phyloP scores from a whole-genome alignment of 2,797 vertebrate species.

The Sebastiscus albofasciatus region DNA sequence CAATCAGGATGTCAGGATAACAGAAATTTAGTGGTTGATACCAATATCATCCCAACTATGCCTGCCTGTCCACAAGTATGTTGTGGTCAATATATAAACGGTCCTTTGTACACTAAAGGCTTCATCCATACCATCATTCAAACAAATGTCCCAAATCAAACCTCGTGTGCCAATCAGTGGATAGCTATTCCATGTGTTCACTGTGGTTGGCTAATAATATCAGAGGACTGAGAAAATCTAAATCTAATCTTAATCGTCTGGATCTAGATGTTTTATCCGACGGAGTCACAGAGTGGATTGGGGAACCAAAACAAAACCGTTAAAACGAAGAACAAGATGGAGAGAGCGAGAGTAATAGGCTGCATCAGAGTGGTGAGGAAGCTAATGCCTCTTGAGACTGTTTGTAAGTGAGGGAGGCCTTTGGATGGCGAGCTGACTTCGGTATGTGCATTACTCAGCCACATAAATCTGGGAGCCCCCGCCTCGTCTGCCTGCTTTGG shows the following conservation, averaged over 20 bases:
- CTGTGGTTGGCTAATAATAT: conserved; percentile 1
- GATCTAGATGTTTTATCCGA: conserved; percentile 39
- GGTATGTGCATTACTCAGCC: conserved; percentile 78
- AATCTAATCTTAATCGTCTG: conserved; percentile 34
- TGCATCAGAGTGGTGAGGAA: conserved; percentile 78
- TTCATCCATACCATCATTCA: background rate
- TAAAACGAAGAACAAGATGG: conserved; percentile 58
- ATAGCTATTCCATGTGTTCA: background rate
- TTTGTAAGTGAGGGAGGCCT: conserved; percentile 71
- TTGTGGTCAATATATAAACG: background rate
- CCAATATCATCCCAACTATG: too few species aligned
- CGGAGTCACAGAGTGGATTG: conserved; percentile 34
- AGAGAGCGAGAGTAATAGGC: conserved; percentile 69
- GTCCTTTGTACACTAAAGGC: background rate
- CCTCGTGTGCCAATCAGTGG: background rate
- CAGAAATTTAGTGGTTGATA: too few species aligned
- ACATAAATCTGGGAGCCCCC: conserved; percentile 81
- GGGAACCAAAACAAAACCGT: conserved; percentile 39
- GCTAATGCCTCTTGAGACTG: conserved; percentile 78
- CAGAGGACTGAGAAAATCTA: conserved; percentile 11
- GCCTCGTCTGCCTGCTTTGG: conserved; percentile 74
- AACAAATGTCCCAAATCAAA: background rate
- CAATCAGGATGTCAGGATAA: too few species aligned
- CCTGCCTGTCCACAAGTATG: background rate
- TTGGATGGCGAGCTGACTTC: conserved; percentile 74